A percentile compares a stretch with the other conserved stretches of the same genome.
Evolutionary conservation across 1,140 invertebrate genomes (phyloP).

Genomic region (Lucilia sericata): DNA sequence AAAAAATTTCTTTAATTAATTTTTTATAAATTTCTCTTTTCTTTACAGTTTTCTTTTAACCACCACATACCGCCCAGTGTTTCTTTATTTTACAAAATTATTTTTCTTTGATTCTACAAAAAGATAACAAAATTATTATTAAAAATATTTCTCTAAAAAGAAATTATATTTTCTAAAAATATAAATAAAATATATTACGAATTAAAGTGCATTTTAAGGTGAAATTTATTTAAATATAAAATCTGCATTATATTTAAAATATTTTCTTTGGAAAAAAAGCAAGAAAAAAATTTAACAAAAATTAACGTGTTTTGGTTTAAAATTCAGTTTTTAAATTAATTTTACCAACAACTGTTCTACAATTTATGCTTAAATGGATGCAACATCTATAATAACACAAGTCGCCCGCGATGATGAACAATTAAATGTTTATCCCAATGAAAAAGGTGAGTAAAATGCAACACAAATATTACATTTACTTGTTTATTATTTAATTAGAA

Average conservation of each 20-base stretch:
- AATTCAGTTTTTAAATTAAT: background rate
- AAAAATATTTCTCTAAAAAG: no score
- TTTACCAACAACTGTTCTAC: background rate
- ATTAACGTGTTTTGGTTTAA: no score
- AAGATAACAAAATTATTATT: no score
- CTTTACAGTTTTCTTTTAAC: background rate
- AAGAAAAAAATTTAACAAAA: no score
- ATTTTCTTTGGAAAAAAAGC: background rate
- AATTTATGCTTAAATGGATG: conserved; percentile 90
- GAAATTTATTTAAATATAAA: conserved; percentile 36
- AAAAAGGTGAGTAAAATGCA: conserved; percentile 82
- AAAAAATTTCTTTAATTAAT: background rate
- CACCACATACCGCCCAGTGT: background rate
- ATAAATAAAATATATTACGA: background rate
- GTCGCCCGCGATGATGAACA: conserved; percentile 96
- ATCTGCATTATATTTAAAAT: conserved; percentile 7
- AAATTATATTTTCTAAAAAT: conserved; percentile 4
- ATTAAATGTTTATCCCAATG: conserved; percentile 89
- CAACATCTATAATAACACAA: conserved; percentile 98
- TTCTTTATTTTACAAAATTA: background rate
- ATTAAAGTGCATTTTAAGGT: conserved; percentile 6
- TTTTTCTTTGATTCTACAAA: background rate
- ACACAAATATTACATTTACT: background rate
- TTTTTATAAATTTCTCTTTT: background rate
- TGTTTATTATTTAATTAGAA: background rate